phyloP scores from a whole-genome alignment of 1,140 invertebrate species.

The Parapsyche elsis region DNA sequence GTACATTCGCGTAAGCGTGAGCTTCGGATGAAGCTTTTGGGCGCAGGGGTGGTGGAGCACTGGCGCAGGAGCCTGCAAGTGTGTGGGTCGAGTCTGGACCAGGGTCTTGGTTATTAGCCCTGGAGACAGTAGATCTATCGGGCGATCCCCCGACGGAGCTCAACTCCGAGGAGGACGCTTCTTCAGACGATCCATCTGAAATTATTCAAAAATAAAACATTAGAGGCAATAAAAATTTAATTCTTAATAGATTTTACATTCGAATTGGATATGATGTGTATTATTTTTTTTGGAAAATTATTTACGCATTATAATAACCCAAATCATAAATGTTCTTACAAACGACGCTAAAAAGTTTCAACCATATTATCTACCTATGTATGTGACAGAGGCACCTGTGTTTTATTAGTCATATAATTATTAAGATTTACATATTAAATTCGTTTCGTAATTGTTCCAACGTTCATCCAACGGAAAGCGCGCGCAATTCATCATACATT shows the following conservation, averaged over 20 bases:
- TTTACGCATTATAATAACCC: no score
- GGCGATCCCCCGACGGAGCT: slow-evolving; percentile 58
- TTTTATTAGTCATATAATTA: no score
- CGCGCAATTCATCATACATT: slow-evolving; percentile 18
- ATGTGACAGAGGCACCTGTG: no score
- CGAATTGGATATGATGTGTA: no score
- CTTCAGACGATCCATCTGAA: slow-evolving; percentile 62
- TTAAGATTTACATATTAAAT: no score
- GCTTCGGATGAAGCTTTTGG: slow-evolving; percentile 56
- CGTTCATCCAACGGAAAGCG: not conserved
- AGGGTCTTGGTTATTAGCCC: not conserved
- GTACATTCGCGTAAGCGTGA: slow-evolving; percentile 61
- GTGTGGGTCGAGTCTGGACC: not conserved
- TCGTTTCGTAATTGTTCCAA: no score
- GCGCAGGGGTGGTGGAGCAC: slow-evolving; percentile 23
- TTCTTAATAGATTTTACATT: no score
- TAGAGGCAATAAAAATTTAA: not conserved
- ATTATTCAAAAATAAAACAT: not conserved
- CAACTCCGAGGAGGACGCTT: slow-evolving; percentile 60
- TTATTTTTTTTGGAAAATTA: no score
- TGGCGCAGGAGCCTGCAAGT: not conserved
- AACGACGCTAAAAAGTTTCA: no score
- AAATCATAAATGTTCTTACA: no score
- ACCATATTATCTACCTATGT: no score
- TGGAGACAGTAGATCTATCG: slow-evolving; percentile 28